A percentile compares a stretch with the other conserved stretches of the same genome.
phyloP scores from a whole-genome alignment of 1,140 invertebrate genomes.

The Drosophila watanabei region DNA sequence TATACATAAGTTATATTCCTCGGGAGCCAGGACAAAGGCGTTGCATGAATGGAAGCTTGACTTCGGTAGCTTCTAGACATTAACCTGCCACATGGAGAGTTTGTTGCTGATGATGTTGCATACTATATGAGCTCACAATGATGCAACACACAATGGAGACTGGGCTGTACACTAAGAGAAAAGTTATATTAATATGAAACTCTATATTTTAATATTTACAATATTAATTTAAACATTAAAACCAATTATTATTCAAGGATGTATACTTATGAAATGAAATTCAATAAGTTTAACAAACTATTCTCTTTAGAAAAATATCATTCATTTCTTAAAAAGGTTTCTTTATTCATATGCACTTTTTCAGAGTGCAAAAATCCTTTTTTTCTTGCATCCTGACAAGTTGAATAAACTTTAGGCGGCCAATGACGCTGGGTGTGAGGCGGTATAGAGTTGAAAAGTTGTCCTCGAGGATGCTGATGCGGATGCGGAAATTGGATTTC shows the following conservation, averaged over 20 bases:
- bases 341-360: neutral
- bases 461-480: constrained; percentile 40
- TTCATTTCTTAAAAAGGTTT: constrained; percentile 6
- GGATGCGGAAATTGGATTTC: constrained; percentile 73
- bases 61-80: constrained; percentile 49
- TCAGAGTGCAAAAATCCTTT: constrained; percentile 7
- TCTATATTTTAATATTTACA: constrained; percentile 4
- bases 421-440: constrained; percentile 41
- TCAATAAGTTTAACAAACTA: neutral
- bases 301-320: neutral
- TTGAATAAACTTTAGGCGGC: constrained; percentile 76
- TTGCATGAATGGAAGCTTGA: constrained; percentile 47
- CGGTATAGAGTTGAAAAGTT: constrained; percentile 33
- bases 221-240: neutral
- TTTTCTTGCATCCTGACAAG: constrained; percentile 24
- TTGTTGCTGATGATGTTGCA: constrained; percentile 35
- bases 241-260: neutral
- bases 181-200: neutral
- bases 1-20: constrained; percentile 18
- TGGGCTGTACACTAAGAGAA: constrained; percentile 1
- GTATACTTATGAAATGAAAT: neutral
- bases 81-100: constrained; percentile 48
- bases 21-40: constrained; percentile 23
- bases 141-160: constrained; percentile 31
- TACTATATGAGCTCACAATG: constrained; percentile 44